Conservation (phyloP, 2,113 vertebrate genomes). For the Psammodynastes pulverulentus region DNA sequence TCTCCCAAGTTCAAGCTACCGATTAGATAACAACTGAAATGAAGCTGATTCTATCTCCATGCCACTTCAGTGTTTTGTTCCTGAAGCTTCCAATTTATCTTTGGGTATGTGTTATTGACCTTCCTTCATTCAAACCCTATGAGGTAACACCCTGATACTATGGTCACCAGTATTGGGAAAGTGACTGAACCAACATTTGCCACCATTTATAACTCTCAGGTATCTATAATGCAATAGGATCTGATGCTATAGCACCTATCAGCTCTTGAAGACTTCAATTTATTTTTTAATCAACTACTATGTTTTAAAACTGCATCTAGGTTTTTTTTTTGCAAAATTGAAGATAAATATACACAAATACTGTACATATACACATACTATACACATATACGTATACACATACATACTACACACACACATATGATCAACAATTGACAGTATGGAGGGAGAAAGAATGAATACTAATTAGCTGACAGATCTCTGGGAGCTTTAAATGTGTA, state of each 20-base stretch:
- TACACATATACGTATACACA: background rate
- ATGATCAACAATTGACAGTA: background rate
- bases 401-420: background rate
- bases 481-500: background rate
- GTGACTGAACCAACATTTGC: background rate
- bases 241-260: background rate
- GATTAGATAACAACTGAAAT: no score
- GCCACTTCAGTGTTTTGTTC: no score
- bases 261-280: background rate
- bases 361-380: background rate
- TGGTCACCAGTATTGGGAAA: background rate
- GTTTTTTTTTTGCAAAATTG: background rate
- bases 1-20: no score
- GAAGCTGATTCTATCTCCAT: background rate
- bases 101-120: background rate
- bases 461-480: background rate
- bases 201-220: background rate
- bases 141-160: background rate
- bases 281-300: background rate
- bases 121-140: background rate
- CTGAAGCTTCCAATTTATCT: background rate
- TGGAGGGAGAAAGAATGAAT: background rate
- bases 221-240: background rate
- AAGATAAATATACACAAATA: background rate
- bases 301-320: background rate